Evolutionary conservation across 2,113 vertebrate genomes (phyloP).

Genomic region (Lagopus muta): DNA sequence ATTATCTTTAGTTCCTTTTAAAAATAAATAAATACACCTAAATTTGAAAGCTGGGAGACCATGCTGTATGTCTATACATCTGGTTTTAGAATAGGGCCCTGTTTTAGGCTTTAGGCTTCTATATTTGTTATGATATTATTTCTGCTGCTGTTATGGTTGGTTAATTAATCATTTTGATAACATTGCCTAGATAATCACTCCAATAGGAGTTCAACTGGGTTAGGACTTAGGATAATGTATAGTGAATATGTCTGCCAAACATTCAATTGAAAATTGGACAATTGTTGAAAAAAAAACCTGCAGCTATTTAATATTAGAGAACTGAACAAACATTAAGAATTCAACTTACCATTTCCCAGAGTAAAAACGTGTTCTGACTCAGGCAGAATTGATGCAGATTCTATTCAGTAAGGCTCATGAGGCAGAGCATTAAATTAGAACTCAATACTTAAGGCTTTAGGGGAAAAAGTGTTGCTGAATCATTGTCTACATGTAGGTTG

Average conservation of each 20-base stretch:
- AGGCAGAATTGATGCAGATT: not conserved
- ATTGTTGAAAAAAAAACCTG: not conserved
- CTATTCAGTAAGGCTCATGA: not conserved
- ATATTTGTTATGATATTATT: not conserved
- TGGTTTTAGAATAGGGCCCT: not conserved
- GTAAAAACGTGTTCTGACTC: not conserved
- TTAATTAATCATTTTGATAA: not conserved
- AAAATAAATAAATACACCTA: not conserved
- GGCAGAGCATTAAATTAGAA: not conserved
- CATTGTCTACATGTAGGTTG: not conserved
- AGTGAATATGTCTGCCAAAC: not conserved
- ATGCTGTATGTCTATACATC: not conserved
- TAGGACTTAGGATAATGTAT: not conserved
- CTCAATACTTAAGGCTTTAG: not conserved
- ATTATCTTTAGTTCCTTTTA: not conserved
- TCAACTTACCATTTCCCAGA: not conserved
- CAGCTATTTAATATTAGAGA: not conserved
- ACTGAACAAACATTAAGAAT: not conserved
- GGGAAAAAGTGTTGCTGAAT: conserved; percentile 23
- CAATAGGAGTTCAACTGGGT: not conserved
- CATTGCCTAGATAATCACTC: not conserved
- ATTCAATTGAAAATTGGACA: not conserved
- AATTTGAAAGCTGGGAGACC: not conserved
- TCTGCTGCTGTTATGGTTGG: not conserved
- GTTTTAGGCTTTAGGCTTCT: not conserved